Percentiles rank a stretch among this genome's conserved stretches.
These are phyloP conservation scores for Megastigmus dorsalis DNA, from an alignment of 2,888 invertebrate species.

Conservation along the genomic window DNA sequence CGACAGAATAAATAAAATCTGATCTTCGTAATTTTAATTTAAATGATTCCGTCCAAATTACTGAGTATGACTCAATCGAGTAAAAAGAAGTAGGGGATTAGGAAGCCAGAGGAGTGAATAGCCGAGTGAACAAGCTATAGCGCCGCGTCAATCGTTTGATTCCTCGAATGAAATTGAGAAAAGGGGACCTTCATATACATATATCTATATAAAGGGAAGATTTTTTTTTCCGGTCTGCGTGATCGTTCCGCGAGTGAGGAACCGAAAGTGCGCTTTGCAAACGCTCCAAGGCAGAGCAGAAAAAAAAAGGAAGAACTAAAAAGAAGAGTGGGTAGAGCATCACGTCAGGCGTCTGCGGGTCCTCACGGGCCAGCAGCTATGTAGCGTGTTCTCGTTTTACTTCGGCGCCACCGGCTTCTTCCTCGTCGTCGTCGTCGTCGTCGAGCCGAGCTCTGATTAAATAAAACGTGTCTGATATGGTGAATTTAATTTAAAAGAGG, in stretches of 20 bases:
- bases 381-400: too few relatives aligned
- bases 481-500: slow-evolving; percentile 71
- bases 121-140: too few relatives aligned
- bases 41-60: too few relatives aligned
- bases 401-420: too few relatives aligned
- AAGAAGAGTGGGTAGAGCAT: too few relatives aligned
- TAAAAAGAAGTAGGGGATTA: too few relatives aligned
- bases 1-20: too few relatives aligned
- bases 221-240: slow-evolving; percentile 26
- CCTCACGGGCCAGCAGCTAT: slow-evolving; percentile 49
- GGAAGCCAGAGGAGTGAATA: neutral
- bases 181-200: neutral
- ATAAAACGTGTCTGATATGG: slow-evolving; percentile 73
- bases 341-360: slow-evolving; percentile 46
- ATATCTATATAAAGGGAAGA: neutral
- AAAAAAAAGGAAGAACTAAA: neutral
- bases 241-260: neutral
- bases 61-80: too few relatives aligned
- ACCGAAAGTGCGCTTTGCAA: neutral
- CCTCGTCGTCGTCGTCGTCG: slow-evolving; percentile 35
- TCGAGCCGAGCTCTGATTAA: slow-evolving; percentile 64
- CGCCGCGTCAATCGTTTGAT: too few relatives aligned
- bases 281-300: slow-evolving; percentile 11
- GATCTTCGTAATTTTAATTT: too few relatives aligned
- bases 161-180: neutral